A percentile compares a stretch with the other conserved stretches of the same genome.
Conservation (phyloP, 2,113 vertebrate genomes). For the Pungitius pungitius region DNA sequence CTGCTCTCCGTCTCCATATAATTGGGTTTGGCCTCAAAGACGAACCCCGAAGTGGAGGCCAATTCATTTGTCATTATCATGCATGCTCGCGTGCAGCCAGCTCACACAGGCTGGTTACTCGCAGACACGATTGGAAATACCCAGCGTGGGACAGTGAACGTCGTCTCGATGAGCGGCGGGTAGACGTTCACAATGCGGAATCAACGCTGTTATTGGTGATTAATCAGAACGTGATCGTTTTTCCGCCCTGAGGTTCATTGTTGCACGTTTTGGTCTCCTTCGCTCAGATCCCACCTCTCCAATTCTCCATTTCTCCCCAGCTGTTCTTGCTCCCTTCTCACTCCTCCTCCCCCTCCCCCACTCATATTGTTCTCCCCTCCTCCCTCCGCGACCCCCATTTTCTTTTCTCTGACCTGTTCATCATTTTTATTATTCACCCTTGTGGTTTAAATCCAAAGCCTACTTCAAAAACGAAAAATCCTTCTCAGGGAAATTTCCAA, state of each 20-base stretch:
- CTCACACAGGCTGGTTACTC: slow-evolving; percentile 47
- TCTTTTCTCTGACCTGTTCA: slow-evolving; percentile 37
- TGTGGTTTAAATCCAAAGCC: slow-evolving; percentile 44
- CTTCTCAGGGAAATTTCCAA: slow-evolving; percentile 17
- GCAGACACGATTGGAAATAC: slow-evolving; percentile 61
- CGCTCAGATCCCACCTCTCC: not conserved
- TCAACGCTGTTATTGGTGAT: slow-evolving; percentile 48
- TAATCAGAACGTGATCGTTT: slow-evolving; percentile 46
- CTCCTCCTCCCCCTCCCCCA: not conserved
- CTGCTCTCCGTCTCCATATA: not conserved
- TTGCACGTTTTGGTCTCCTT: slow-evolving; percentile 24
- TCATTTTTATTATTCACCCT: slow-evolving; percentile 15
- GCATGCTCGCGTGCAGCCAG: slow-evolving; percentile 37
- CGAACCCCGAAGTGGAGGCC: slow-evolving; percentile 6
- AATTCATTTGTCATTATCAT: slow-evolving; percentile 58
- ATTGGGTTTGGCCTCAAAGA: slow-evolving; percentile 19
- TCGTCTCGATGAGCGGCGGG: no score
- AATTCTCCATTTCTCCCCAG: not conserved
- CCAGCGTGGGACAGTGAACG: no score
- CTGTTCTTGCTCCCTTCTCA: slow-evolving; percentile 6
- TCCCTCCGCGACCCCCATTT: slow-evolving; percentile 54
- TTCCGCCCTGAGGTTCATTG: slow-evolving; percentile 35
- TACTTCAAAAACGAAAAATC: slow-evolving; percentile 49
- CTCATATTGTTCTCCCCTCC: slow-evolving; percentile 26
- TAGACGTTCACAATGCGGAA: no score